Percentiles rank a stretch among this genome's conserved stretches.
Evolutionary conservation across 2,888 invertebrate species (phyloP).

Genomic region (Drosophila falleni): DNA sequence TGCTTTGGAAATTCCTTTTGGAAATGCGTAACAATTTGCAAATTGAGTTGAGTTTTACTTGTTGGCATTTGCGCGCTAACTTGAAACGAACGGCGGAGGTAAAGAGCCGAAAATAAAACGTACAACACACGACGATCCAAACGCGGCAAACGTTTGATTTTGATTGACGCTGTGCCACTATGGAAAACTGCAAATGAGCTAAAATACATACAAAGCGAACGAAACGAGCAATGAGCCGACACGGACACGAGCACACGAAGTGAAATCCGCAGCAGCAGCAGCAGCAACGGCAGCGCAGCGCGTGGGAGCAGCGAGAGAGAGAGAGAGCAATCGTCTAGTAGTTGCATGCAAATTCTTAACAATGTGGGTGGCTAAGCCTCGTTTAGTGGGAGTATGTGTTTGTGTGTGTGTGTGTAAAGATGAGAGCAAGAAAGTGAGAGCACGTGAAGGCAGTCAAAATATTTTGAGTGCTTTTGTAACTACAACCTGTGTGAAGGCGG

Average conservation of each 20-base stretch:
- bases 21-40: slow-evolving; percentile 62
- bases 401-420: neutral
- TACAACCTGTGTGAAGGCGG: slow-evolving; percentile 42
- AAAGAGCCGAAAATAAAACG: slow-evolving; percentile 18
- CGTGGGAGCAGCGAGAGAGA: slow-evolving; percentile 51
- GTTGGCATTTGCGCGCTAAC: slow-evolving; percentile 51
- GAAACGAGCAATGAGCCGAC: slow-evolving; percentile 29
- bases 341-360: slow-evolving; percentile 61
- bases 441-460: slow-evolving; percentile 19
- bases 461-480: slow-evolving; percentile 18
- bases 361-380: slow-evolving; percentile 50
- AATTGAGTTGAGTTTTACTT: slow-evolving; percentile 38
- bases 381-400: neutral
- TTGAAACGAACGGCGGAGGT: slow-evolving; percentile 18
- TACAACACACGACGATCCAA: slow-evolving; percentile 56
- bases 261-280: slow-evolving; percentile 24
- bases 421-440: slow-evolving; percentile 1
- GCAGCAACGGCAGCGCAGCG: slow-evolving; percentile 24
- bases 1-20: slow-evolving; percentile 26
- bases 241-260: slow-evolving; percentile 41
- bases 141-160: slow-evolving; percentile 79
- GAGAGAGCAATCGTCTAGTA: slow-evolving; percentile 29
- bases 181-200: slow-evolving; percentile 75
- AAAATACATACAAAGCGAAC: slow-evolving; percentile 24
- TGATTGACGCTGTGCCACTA: slow-evolving; percentile 76